Percentiles rank a stretch among this genome's conserved stretches.
Conservation (phyloP, 1,140 invertebrate genomes). For the Aphis gossypii region DNA sequence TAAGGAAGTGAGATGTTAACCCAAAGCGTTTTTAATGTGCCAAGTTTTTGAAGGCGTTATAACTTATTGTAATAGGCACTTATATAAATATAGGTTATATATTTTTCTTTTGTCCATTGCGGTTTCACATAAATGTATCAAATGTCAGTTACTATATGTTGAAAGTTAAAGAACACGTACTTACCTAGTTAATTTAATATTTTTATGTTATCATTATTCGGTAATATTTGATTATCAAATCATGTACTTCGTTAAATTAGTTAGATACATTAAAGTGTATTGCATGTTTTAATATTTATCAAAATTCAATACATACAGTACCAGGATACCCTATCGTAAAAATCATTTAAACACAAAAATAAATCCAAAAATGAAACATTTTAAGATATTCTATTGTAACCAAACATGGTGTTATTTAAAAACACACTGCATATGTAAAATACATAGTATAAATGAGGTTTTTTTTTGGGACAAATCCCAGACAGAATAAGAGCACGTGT, state of each 20-base stretch:
- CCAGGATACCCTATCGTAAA: not conserved
- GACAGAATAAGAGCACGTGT: conserved; percentile 53
- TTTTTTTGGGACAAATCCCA: conserved; percentile 46
- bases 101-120: not conserved
- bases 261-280: not conserved
- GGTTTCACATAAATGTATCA: too few relatives aligned
- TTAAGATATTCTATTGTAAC: not conserved
- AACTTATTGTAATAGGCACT: not conserved
- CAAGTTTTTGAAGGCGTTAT: conserved; percentile 15
- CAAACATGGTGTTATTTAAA: conserved; percentile 36
- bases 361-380: not conserved
- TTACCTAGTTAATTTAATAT: not conserved
- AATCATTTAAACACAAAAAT: not conserved
- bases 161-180: not conserved
- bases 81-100: not conserved
- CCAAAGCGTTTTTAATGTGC: not conserved
- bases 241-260: not conserved
- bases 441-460: conserved; percentile 9
- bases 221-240: not conserved
- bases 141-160: not conserved
- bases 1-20: not conserved
- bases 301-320: not conserved
- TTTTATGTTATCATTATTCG: not conserved
- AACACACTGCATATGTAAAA: not conserved
- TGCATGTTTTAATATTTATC: not conserved